Percentiles rank a stretch among this genome's conserved stretches.
These are phyloP conservation scores for Nerophis lumbriciformis DNA, from an alignment of 2,113 vertebrate genomes.

Conservation along the genomic window DNA sequence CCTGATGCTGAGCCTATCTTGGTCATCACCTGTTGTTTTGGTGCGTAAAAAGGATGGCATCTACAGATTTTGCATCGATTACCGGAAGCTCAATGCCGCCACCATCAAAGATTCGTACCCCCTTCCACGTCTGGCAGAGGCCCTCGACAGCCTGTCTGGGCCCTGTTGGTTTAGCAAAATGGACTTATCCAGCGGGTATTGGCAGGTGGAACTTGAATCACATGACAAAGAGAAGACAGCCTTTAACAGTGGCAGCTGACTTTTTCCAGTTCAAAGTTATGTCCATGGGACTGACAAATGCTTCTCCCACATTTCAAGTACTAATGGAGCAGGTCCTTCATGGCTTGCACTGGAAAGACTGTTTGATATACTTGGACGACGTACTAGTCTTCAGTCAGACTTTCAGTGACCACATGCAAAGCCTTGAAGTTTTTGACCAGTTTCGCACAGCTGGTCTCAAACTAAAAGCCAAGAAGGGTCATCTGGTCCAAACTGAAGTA, in stretches of 20 bases:
- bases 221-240: background rate
- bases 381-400: background rate
- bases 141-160: background rate
- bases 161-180: background rate
- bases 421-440: no score
- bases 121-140: background rate
- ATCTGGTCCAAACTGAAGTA: no score
- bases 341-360: no score
- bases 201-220: background rate
- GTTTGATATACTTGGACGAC: background rate
- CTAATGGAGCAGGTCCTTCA: no score
- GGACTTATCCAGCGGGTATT: background rate
- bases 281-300: no score
- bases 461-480: no score
- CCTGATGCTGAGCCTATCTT: no score
- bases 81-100: background rate
- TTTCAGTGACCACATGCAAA: background rate
- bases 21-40: background rate
- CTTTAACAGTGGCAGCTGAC: background rate
- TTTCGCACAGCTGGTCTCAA: no score
- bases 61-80: background rate
- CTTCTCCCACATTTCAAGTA: no score
- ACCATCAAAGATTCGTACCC: background rate
- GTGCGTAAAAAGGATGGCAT: background rate
- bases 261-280: background rate